Percentiles rank a stretch among this genome's conserved stretches.
These are phyloP conservation scores for Thalassoma bifasciatum DNA, from an alignment of 2,113 vertebrate species.

Conservation along the genomic window DNA sequence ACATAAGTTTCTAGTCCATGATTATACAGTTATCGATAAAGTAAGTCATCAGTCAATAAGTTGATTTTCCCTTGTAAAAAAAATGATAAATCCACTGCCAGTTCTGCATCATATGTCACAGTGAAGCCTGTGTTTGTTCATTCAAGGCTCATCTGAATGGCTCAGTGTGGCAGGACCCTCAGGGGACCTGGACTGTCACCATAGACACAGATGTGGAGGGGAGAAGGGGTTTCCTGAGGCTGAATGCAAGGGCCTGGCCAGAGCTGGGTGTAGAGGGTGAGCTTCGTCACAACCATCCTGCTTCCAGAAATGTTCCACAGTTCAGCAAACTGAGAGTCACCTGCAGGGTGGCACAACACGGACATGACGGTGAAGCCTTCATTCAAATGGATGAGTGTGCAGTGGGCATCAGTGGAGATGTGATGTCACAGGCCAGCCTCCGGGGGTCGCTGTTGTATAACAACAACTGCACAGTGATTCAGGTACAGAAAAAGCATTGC, in stretches of 20 bases:
- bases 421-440: slow-evolving; percentile 74
- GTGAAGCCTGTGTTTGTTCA: slow-evolving; percentile 49
- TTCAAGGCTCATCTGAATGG: slow-evolving; percentile 75
- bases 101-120: neutral
- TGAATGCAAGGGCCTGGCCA: slow-evolving; percentile 69
- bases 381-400: slow-evolving; percentile 76
- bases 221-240: slow-evolving; percentile 65
- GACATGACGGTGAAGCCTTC: slow-evolving; percentile 54
- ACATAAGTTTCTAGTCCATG: no score
- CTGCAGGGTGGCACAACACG: slow-evolving; percentile 43
- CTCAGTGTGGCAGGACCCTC: slow-evolving; percentile 72
- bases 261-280: slow-evolving; percentile 72
- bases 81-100: neutral
- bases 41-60: no score
- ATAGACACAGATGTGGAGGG: slow-evolving; percentile 62
- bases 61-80: no score
- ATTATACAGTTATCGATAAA: no score
- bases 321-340: slow-evolving; percentile 74
- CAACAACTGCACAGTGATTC: slow-evolving; percentile 82
- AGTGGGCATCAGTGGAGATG: slow-evolving; percentile 70
- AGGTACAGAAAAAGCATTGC: slow-evolving; percentile 60
- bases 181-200: slow-evolving; percentile 59
- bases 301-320: slow-evolving; percentile 66
- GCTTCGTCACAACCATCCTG: slow-evolving; percentile 76
- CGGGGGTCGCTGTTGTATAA: slow-evolving; percentile 78